phyloP scores from a whole-genome alignment of 2,113 vertebrate species.

The Megatriorchis doriae region DNA sequence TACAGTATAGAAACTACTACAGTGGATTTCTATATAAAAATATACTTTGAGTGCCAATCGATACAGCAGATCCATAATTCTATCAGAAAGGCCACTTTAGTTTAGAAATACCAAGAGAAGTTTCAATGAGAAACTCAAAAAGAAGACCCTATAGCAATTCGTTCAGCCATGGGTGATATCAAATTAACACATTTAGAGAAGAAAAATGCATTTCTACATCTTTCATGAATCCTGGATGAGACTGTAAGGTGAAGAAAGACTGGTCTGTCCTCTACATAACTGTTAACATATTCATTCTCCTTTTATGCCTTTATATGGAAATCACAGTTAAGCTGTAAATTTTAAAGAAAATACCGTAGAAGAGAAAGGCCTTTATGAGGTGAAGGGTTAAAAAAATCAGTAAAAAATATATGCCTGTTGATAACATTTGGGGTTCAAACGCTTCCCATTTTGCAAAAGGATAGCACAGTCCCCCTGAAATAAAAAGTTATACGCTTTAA shows the following conservation, averaged over 20 bases:
- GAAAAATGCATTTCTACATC: background rate
- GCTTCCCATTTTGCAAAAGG: background rate
- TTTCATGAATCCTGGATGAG: background rate
- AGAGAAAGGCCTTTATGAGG: background rate
- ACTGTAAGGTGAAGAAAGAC: background rate
- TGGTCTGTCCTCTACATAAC: background rate
- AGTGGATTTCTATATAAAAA: background rate
- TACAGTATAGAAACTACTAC: background rate
- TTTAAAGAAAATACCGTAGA: background rate
- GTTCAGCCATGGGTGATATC: background rate
- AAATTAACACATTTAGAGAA: background rate
- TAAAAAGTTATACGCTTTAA: background rate
- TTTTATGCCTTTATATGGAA: background rate
- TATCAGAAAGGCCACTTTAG: background rate
- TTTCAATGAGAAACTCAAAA: background rate
- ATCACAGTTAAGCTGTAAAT: background rate
- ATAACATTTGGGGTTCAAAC: background rate
- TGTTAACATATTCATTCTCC: background rate
- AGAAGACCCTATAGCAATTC: background rate
- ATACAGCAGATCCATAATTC: background rate
- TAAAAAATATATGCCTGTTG: background rate
- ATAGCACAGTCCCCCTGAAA: background rate
- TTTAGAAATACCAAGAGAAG: background rate
- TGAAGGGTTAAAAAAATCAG: background rate
- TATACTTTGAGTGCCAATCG: background rate